Conservation (phyloP, 2,113 vertebrate genomes). For the Eubucco bourcierii region DNA sequence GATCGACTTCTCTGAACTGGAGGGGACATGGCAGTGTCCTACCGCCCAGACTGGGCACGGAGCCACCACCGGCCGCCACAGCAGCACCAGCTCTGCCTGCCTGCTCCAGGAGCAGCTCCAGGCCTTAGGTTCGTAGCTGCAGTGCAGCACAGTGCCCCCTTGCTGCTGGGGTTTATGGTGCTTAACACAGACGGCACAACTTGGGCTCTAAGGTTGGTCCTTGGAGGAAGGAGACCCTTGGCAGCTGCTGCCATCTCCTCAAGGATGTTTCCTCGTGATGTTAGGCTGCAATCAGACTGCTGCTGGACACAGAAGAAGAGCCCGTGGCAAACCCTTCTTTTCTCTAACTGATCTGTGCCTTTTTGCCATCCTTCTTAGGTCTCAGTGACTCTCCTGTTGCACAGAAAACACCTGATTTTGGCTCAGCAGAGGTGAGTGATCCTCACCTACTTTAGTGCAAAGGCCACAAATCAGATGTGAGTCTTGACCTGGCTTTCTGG, state of each 20-base stretch:
- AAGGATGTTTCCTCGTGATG: neutral
- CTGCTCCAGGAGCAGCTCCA: conserved; percentile 69
- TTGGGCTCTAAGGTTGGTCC: neutral
- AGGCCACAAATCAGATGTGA: neutral
- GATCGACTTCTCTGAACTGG: conserved; percentile 83
- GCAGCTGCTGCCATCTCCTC: too few species aligned
- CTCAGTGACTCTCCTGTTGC: conserved; percentile 2
- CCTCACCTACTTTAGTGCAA: neutral
- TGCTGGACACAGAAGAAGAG: neutral
- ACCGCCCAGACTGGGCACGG: rapidly evolving
- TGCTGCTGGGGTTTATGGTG: rapidly evolving
- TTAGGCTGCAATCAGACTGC: neutral
- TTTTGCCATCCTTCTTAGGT: conserved; percentile 21
- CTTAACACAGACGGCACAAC: neutral
- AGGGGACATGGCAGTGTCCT: neutral
- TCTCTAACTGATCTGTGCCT: neutral
- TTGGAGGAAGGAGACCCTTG: neutral
- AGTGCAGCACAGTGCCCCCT: rapidly evolving
- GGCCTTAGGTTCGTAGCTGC: conserved; percentile 67
- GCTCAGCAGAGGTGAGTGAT: conserved; percentile 30
- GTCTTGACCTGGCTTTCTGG: neutral
- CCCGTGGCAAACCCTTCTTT: neutral
- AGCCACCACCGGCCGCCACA: neutral
- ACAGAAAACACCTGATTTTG: neutral
- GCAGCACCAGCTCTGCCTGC: conserved; percentile 4